Conservation (phyloP, 2,888 invertebrate species). For the Eulithis testata region DNA sequence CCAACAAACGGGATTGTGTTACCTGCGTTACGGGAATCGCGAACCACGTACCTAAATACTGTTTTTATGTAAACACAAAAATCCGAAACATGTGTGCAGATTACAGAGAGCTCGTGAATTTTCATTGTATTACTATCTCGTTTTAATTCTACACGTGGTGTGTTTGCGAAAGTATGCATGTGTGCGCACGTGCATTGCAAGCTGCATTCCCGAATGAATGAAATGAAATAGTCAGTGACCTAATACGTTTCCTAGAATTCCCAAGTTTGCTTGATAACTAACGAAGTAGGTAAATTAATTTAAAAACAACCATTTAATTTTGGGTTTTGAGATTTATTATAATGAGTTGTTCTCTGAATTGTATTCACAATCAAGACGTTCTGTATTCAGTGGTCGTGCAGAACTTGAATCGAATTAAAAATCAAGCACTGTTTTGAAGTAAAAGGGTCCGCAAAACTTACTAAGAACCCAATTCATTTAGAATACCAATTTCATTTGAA, state of each 20-base stretch:
- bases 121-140: slow-evolving; percentile 13
- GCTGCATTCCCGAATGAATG: neutral
- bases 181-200: neutral
- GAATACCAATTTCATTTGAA: slow-evolving; percentile 80
- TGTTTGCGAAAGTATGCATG: slow-evolving; percentile 1
- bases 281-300: slow-evolving; percentile 1
- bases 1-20: slow-evolving; percentile 5
- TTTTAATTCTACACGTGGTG: slow-evolving; percentile 5
- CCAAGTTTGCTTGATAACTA: neutral
- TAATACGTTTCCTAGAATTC: too few species aligned
- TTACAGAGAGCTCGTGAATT: slow-evolving; percentile 15
- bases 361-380: slow-evolving; percentile 27
- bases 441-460: slow-evolving; percentile 63
- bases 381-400: slow-evolving; percentile 37
- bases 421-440: slow-evolving; percentile 62
- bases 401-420: slow-evolving; percentile 66
- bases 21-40: slow-evolving; percentile 1
- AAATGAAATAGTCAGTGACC: too few species aligned
- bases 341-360: slow-evolving; percentile 9
- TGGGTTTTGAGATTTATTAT: slow-evolving; percentile 6
- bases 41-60: slow-evolving; percentile 1
- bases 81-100: slow-evolving; percentile 11
- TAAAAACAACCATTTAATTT: neutral
- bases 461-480: slow-evolving; percentile 70
- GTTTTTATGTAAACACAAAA: slow-evolving; percentile 17